These are phyloP conservation scores for Decapterus maruadsi DNA, from an alignment of 2,797 vertebrate species.

Conservation along the genomic window DNA sequence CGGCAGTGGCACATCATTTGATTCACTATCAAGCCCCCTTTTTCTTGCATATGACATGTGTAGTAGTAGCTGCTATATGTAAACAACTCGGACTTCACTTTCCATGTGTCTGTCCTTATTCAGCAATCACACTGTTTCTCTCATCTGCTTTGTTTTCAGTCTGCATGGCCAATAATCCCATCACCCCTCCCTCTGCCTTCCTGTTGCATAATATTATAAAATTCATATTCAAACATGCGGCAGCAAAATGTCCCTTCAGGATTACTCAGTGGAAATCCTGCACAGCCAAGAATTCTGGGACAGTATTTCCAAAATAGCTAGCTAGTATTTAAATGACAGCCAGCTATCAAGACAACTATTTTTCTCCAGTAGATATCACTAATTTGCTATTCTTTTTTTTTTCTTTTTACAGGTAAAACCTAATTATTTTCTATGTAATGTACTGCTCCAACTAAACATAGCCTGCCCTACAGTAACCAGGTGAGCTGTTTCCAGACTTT, in stretches of 20 bases:
- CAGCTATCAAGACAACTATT: not conserved
- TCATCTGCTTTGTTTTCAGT: conserved; percentile 52
- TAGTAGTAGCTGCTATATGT: not conserved
- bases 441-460: too few relatives aligned
- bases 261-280: conserved; percentile 39
- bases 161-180: conserved; percentile 18
- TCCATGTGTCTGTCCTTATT: conserved; percentile 11
- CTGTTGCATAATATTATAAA: conserved; percentile 54
- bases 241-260: conserved; percentile 32
- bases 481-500: not conserved
- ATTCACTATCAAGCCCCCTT: conserved; percentile 4
- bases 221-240: conserved; percentile 44
- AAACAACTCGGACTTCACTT: conserved; percentile 36
- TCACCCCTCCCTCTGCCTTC: conserved; percentile 5
- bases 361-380: conserved; percentile 1
- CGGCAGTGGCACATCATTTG: not conserved
- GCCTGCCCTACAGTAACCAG: not conserved
- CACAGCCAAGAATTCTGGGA: conserved; percentile 34
- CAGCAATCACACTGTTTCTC: conserved; percentile 40
- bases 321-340: conserved; percentile 12
- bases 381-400: not conserved
- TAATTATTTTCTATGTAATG: not conserved
- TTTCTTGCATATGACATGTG: not conserved
- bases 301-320: conserved; percentile 24
- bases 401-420: not conserved